Evolutionary conservation across 2,113 vertebrate genomes (phyloP).

Genomic region (Damaliscus lunatus): DNA sequence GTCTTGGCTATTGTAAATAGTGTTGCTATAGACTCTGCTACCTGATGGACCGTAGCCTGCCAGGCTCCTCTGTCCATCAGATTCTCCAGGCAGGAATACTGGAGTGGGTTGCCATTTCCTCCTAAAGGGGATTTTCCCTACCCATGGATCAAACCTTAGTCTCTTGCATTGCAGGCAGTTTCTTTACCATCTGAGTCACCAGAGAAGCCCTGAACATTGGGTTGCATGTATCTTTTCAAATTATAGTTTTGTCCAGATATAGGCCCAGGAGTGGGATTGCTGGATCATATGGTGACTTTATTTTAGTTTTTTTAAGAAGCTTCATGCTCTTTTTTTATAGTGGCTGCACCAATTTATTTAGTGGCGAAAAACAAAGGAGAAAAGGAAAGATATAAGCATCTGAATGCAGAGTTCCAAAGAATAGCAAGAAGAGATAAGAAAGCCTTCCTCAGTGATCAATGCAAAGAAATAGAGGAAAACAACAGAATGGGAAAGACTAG

Average conservation of each 20-base stretch:
- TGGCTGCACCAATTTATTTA: not conserved
- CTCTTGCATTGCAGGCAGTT: not conserved
- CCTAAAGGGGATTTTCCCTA: not conserved
- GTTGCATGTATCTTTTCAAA: not conserved
- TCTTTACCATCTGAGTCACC: not conserved
- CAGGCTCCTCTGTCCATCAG: not conserved
- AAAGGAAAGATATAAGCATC: no score
- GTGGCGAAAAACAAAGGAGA: no score
- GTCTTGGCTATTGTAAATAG: not conserved
- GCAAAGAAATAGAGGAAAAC: no score
- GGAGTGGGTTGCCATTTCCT: not conserved
- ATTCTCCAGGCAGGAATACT: not conserved
- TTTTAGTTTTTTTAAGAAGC: not conserved
- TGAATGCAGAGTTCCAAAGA: no score
- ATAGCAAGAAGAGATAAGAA: no score
- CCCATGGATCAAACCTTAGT: not conserved
- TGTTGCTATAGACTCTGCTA: not conserved
- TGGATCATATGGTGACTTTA: not conserved
- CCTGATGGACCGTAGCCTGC: not conserved
- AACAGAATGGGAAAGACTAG: no score
- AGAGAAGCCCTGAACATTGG: not conserved
- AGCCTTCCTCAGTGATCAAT: no score
- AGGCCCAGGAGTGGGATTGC: not conserved
- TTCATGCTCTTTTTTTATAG: not conserved
- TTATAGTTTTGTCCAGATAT: not conserved